Evolutionary conservation across 2,888 invertebrate genomes (phyloP), one percentile per base, ranked within the genome.

Genomic region (Eristalinus sepulchralis): DNA sequence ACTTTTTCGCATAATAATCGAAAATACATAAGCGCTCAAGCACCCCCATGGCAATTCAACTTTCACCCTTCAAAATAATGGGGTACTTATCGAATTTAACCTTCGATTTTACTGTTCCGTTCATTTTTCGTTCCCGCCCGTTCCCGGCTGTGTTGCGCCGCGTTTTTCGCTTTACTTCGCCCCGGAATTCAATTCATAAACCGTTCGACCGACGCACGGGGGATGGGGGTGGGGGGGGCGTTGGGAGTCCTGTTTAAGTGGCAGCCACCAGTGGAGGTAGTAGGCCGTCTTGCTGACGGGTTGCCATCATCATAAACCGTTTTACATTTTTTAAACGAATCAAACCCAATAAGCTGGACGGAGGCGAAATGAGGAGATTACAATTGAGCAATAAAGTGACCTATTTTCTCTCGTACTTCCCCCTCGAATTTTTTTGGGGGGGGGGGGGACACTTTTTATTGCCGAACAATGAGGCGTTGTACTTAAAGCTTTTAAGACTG

Each of bases 11-110:
- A 34, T 34, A 57, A 68, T 70, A 70, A 77, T 70, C 67, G 55
- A 62, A 53, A 66, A 36, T 67, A 67, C 66, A 62, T 36, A 53
- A 60, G 24, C 70, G 62, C 67, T 53, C 47, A 76, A 81, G 80
- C 22, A 81, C 72, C 66, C 81, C 81, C 84, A 20, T 76, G 84
- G 76, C 71, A 76, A 53, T 85, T 77, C 75, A 84, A 76, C 76
- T 81, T 67, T 76, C 47, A 72, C 76, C 81, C 76, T 85, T 77
- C 34, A 63, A 85, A 67, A 63, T 81, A 77, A 77, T 81, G 72
- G 81, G 72, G 76, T 85, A 81, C 84, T 85, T 81, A 85, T 72
- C 72, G 76, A 72, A 72, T 85, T 81, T 81, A 85, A 81, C 84
- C 72, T 81, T 81, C 81, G 75, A 75, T 75, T 68, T 81, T 81